Evolutionary conservation across 2,888 invertebrate genomes (phyloP).

Genomic region (Clanis bilineata): DNA sequence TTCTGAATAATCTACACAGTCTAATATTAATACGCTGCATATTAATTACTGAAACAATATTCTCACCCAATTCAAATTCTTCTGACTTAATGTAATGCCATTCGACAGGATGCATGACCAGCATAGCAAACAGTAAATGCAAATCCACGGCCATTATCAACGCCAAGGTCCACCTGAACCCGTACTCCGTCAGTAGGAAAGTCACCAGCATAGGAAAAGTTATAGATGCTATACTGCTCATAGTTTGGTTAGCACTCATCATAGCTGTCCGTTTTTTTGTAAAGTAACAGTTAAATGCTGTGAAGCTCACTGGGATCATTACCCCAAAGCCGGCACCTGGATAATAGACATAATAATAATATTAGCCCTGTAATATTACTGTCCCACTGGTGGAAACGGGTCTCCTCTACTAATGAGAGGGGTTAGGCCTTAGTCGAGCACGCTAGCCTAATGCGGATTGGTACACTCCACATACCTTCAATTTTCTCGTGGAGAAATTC

Average conservation of each 20-base stretch:
- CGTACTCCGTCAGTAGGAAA: constrained; percentile 83
- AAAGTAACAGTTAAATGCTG: constrained; percentile 89
- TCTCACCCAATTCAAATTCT: constrained; percentile 42
- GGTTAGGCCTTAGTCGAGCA: no score
- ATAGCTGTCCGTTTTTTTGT: constrained; percentile 86
- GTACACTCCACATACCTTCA: no score
- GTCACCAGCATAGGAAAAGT: constrained; percentile 86
- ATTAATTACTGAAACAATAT: background rate
- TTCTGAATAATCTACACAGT: background rate
- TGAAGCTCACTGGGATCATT: constrained; percentile 87
- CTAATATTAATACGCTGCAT: background rate
- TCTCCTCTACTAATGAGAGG: no score
- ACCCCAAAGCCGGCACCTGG: constrained; percentile 87
- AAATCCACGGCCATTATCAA: constrained; percentile 86
- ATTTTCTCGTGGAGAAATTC: no score
- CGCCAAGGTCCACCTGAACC: constrained; percentile 86
- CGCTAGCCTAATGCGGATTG: no score
- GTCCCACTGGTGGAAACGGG: no score
- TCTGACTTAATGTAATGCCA: constrained; percentile 82
- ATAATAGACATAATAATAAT: constrained; percentile 25
- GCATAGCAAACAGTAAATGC: constrained; percentile 86
- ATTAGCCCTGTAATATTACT: no score
- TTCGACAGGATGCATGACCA: constrained; percentile 88
- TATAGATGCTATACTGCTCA: constrained; percentile 86
- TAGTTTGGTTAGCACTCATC: constrained; percentile 88